Evolutionary conservation across 1,140 invertebrate genomes (phyloP).

Genomic region (Anastatus disparis): DNA sequence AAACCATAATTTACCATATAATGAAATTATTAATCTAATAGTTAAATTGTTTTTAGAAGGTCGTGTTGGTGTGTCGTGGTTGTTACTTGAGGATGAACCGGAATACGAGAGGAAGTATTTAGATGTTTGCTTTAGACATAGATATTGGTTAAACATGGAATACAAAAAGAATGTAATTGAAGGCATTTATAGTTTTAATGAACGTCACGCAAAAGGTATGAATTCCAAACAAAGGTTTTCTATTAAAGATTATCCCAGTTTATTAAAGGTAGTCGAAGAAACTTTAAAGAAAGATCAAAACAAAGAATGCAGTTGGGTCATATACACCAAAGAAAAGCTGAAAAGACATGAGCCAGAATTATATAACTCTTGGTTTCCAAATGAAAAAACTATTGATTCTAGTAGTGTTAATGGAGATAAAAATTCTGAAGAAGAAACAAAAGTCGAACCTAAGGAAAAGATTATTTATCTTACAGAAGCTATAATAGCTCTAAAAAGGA

Average conservation of each 20-base stretch:
- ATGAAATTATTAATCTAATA: constrained; percentile 35
- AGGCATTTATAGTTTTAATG: constrained; percentile 50
- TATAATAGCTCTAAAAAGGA: constrained; percentile 42
- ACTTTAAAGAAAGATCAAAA: constrained; percentile 12
- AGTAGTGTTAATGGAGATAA: background rate
- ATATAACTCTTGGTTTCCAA: constrained; percentile 24
- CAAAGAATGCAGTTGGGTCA: constrained; percentile 6
- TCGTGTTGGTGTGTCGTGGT: constrained; percentile 35
- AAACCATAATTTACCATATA: constrained; percentile 33
- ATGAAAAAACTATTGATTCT: background rate
- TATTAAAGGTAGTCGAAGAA: constrained; percentile 36
- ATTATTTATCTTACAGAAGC: constrained; percentile 30
- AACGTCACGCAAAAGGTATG: constrained; percentile 4
- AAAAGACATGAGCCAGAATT: constrained; percentile 42
- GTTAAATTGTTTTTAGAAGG: constrained; percentile 30
- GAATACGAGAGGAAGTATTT: constrained; percentile 48
- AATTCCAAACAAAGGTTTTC: constrained; percentile 30
- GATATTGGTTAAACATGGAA: constrained; percentile 32
- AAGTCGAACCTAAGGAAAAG: constrained; percentile 9
- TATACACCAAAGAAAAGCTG: constrained; percentile 12
- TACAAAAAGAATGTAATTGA: constrained; percentile 24
- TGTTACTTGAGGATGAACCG: constrained; percentile 33
- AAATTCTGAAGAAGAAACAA: background rate
- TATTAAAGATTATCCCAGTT: constrained; percentile 48
- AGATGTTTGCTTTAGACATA: constrained; percentile 31